These are phyloP conservation scores for Anoplius nigerrimus DNA, from an alignment of 2,888 invertebrate species.

Conservation along the genomic window DNA sequence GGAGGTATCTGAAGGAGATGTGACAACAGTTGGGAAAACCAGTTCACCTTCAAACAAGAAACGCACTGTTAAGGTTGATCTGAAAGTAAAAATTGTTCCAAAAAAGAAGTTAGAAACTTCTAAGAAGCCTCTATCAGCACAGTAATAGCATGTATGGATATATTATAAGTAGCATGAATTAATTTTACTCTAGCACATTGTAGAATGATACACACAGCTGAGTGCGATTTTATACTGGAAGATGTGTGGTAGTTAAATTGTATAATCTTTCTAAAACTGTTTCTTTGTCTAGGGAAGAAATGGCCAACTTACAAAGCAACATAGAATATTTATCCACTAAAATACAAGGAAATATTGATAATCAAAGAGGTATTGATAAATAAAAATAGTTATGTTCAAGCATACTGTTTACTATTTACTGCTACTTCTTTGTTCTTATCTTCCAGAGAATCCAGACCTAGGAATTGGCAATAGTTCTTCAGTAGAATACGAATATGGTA, in stretches of 20 bases:
- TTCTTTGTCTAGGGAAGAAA: slow-evolving; percentile 80
- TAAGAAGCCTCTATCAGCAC: slow-evolving; percentile 69
- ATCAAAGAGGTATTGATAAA: slow-evolving; percentile 56
- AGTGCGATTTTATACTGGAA: slow-evolving; percentile 23
- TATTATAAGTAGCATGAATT: neutral
- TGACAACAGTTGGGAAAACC: slow-evolving; percentile 61
- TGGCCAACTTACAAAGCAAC: slow-evolving; percentile 88
- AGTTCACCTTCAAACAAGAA: slow-evolving; percentile 69
- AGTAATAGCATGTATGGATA: slow-evolving; percentile 60
- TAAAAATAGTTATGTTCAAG: neutral
- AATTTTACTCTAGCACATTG: slow-evolving; percentile 69
- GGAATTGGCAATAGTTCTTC: slow-evolving; percentile 23
- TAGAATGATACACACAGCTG: slow-evolving; percentile 59
- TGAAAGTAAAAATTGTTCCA: slow-evolving; percentile 72
- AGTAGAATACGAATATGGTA: neutral
- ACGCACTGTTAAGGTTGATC: slow-evolving; percentile 72
- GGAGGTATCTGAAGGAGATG: slow-evolving; percentile 64
- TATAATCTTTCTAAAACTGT: slow-evolving; percentile 1
- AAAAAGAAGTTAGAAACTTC: slow-evolving; percentile 70
- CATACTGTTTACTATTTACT: neutral
- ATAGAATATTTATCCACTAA: slow-evolving; percentile 81
- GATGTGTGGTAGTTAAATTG: neutral
- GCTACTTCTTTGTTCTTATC: too few relatives aligned
- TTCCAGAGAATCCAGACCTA: slow-evolving; percentile 8
- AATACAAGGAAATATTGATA: slow-evolving; percentile 62